A percentile compares a stretch with the other conserved stretches of the same genome.
phyloP scores from a whole-genome alignment of 2,113 vertebrate species.

The Tautogolabrus adspersus region DNA sequence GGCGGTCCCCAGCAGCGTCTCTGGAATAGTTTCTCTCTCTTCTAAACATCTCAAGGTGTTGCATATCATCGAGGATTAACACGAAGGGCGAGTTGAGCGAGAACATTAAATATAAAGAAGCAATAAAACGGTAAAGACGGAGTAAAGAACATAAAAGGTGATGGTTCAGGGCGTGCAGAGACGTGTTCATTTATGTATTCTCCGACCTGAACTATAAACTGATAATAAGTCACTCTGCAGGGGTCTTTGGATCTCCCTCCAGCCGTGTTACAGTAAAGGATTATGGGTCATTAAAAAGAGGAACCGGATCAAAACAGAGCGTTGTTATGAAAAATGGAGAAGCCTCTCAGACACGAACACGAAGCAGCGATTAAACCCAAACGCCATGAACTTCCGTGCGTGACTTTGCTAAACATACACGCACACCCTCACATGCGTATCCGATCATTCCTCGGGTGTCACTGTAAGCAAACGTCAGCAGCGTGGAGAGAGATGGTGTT shows the following conservation, averaged over 20 bases:
- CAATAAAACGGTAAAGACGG: constrained; percentile 28
- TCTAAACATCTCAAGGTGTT: constrained; percentile 55
- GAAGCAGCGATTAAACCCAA: background rate
- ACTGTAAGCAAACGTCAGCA: constrained; percentile 61
- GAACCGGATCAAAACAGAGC: constrained; percentile 74
- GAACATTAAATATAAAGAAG: constrained; percentile 21
- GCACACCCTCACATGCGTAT: background rate
- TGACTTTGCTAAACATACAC: background rate
- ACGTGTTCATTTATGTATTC: constrained; percentile 62
- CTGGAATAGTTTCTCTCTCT: constrained; percentile 16
- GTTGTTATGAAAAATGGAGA: constrained; percentile 54
- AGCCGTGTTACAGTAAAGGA: constrained; percentile 64
- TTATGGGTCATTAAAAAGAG: constrained; percentile 72
- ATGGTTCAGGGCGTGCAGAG: constrained; percentile 38
- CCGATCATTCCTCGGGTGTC: constrained; percentile 43
- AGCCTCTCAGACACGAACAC: background rate
- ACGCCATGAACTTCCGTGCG: constrained; percentile 17
- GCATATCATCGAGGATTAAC: constrained; percentile 49
- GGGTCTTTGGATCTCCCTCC: constrained; percentile 59
- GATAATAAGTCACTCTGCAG: constrained; percentile 63
- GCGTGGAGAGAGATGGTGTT: constrained; percentile 22
- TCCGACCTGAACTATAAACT: constrained; percentile 56
- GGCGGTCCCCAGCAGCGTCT: constrained; percentile 7
- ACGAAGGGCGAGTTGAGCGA: background rate
- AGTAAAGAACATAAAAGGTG: constrained; percentile 44